Evolutionary conservation across 2,888 invertebrate genomes (phyloP), one percentile per base, ranked within the genome.

Genomic region (Sphinx pinastri): DNA sequence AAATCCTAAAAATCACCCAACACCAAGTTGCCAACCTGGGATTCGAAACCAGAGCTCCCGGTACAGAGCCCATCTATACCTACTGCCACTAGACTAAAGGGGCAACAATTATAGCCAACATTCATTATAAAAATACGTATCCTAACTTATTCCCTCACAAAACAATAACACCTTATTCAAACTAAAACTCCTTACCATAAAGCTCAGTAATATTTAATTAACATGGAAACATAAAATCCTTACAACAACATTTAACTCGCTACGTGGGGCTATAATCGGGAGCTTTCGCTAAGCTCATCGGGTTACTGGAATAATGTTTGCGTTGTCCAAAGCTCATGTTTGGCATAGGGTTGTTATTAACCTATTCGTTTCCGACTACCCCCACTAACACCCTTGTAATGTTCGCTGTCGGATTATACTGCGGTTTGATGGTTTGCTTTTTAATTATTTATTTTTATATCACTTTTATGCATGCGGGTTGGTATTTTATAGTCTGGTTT

Each of bases 261-360:
- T 38, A 38, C 75, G 81, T 87, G 88, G 88, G 77, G 77, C 70
- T 78, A 82, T 91, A 91, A 92, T 92, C 91, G 90, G 88, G 90
- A 88, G 87, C 83, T 83, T 80, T 80, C 77, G 78, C 81, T 89
- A 87, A 90, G 90, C 91, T 93, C 87, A 92, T 93, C 92, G 89
- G 84, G 87, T 93, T 93, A 93, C 93, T 92, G 88, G 85, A 93
- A 93, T 92, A 93, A 93, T 93, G 93, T 93, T 93, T 92, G 86
- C 92, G 85, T 93, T 92, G 84, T 86, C 83, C 76, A 81, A 81
- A 84, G 90, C 89, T 89, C 89, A 68, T 67, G 58, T 63, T 51
- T 71, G 79, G 75, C 80, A 77, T 80, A 77, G 84, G 80, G 82
- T 76, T 69, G 80, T 77, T 77, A 87, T 88, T 87, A 86, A 82